Evolutionary conservation across 2,888 invertebrate genomes (phyloP).

Genomic region (Dolichopus griseipennis): DNA sequence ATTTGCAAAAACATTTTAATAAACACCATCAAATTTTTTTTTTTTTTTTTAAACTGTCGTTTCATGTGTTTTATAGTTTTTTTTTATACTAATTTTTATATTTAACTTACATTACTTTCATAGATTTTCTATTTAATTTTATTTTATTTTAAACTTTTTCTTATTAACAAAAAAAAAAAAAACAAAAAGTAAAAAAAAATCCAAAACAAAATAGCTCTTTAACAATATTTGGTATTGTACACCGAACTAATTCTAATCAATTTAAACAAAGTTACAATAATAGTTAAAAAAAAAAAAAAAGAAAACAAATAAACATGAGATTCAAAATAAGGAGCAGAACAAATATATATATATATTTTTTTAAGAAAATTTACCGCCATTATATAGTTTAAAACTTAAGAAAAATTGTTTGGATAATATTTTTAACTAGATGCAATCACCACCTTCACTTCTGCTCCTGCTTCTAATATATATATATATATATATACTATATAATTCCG

Average conservation of each 20-base stretch:
- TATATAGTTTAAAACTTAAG: too few species aligned
- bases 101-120: background rate
- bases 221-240: conserved; percentile 2
- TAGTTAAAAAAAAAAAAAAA: background rate
- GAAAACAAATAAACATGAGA: background rate
- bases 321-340: background rate
- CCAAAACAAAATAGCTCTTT: background rate
- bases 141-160: background rate
- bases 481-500: too few species aligned
- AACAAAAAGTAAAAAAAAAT: too few species aligned
- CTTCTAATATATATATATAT: too few species aligned
- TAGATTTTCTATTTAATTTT: background rate
- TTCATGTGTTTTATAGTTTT: too few species aligned
- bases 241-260: background rate
- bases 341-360: too few species aligned
- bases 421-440: background rate
- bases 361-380: conserved; percentile 3
- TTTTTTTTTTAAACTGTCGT: too few species aligned
- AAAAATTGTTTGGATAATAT: background rate
- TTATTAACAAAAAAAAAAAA: too few species aligned
- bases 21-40: too few species aligned
- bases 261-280: background rate
- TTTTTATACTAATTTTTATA: background rate
- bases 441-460: too few species aligned
- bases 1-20: too few species aligned